These are phyloP conservation scores for Cosmia pyralina DNA, from an alignment of 2,888 invertebrate species.

Conservation along the genomic window DNA sequence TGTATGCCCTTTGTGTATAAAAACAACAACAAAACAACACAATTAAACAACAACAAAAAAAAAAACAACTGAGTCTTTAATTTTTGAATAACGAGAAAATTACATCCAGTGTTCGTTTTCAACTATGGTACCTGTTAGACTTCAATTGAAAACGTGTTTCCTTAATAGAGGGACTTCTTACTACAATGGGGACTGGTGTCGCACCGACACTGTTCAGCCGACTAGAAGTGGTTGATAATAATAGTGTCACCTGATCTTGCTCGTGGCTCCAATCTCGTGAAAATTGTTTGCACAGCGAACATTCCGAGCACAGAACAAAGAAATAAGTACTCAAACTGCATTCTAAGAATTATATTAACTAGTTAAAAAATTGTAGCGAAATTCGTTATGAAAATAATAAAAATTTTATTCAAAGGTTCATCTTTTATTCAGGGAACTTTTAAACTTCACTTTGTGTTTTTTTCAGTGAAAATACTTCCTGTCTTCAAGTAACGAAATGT, in stretches of 20 bases:
- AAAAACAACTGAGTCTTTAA: conserved; percentile 16
- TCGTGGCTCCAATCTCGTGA: neutral
- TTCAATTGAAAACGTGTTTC: conserved; percentile 4
- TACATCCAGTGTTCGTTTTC: neutral
- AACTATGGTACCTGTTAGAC: neutral
- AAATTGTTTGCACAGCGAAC: neutral
- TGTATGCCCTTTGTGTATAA: no score
- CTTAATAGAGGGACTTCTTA: neutral
- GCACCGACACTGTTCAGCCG: neutral
- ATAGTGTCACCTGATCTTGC: neutral
- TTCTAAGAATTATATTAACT: neutral
- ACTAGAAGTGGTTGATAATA: conserved; percentile 2
- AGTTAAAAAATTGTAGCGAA: neutral
- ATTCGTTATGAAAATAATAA: no score
- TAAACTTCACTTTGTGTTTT: neutral
- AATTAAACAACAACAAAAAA: no score
- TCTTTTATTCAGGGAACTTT: neutral
- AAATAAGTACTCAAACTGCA: neutral
- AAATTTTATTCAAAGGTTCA: neutral
- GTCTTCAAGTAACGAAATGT: neutral
- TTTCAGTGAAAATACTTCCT: neutral
- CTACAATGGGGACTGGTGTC: neutral
- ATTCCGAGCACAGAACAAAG: neutral
- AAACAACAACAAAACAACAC: no score
- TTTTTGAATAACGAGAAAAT: conserved; percentile 15